Conservation (phyloP, 2,797 vertebrate species). For the Spatula clypeata region DNA sequence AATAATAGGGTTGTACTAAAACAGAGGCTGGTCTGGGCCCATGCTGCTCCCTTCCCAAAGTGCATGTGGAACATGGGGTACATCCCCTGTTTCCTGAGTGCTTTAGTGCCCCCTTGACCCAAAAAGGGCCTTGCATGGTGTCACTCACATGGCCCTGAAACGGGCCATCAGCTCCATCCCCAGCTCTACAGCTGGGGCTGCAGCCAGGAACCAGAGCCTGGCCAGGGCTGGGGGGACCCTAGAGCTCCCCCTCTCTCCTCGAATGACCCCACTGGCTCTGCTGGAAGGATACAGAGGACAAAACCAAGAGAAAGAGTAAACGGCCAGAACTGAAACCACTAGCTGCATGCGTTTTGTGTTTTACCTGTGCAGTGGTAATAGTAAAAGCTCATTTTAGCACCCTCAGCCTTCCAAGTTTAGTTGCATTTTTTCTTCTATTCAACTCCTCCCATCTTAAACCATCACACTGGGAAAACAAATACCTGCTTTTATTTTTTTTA, state of each 20-base stretch:
- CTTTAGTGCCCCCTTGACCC: background rate
- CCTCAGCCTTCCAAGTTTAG: background rate
- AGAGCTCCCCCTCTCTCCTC: background rate
- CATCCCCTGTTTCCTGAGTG: fast-evolving
- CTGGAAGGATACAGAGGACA: fast-evolving
- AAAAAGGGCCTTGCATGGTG: background rate
- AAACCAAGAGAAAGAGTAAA: background rate
- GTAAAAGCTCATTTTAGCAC: background rate
- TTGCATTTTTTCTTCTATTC: background rate
- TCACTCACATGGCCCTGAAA: no score
- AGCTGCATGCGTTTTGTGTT: fast-evolving
- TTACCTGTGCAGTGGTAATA: fast-evolving
- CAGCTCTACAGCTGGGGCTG: background rate
- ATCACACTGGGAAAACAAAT: background rate
- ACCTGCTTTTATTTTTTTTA: background rate
- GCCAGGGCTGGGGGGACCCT: background rate
- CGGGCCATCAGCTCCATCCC: no score
- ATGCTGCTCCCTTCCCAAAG: background rate
- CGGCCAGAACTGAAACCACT: background rate
- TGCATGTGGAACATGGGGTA: fast-evolving
- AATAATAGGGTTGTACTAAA: background rate
- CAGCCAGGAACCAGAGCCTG: background rate
- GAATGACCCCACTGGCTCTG: background rate
- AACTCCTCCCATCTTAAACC: background rate
- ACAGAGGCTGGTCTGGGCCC: background rate